A percentile compares a stretch with the other conserved stretches of the same genome.
Conservation (phyloP, 2,888 invertebrate genomes). For the Catocala sponsa region DNA sequence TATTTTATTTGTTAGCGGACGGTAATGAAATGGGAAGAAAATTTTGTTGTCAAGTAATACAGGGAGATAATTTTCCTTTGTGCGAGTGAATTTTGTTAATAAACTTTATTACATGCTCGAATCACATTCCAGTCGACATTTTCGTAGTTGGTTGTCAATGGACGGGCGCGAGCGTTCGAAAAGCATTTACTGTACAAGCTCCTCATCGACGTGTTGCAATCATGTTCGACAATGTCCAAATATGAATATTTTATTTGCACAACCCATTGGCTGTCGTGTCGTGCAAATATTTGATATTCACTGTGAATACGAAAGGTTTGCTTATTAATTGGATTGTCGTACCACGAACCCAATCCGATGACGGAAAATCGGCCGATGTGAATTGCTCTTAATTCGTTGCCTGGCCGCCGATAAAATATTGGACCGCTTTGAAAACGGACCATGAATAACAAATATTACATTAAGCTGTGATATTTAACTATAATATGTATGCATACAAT, state of each 20-base stretch:
- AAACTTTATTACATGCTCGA: background rate
- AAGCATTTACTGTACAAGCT: conserved; percentile 40
- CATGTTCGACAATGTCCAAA: conserved; percentile 72
- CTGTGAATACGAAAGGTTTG: conserved; percentile 81
- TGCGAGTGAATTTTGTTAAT: conserved; percentile 3
- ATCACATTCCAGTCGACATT: conserved; percentile 6
- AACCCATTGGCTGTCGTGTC: conserved; percentile 71
- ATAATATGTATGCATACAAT: background rate
- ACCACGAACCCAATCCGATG: conserved; percentile 65
- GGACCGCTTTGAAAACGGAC: conserved; percentile 61
- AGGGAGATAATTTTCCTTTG: conserved; percentile 16
- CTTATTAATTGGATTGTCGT: conserved; percentile 84
- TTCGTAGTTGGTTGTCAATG: conserved; percentile 22
- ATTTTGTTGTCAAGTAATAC: conserved; percentile 25
- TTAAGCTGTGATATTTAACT: conserved; percentile 45
- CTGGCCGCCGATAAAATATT: conserved; percentile 71
- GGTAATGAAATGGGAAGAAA: conserved; percentile 21
- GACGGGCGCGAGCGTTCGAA: conserved; percentile 23
- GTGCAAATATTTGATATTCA: conserved; percentile 82
- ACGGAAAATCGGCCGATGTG: conserved; percentile 75
- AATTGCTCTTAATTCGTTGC: conserved; percentile 79
- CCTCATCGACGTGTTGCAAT: conserved; percentile 54
- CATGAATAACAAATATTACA: conserved; percentile 72
- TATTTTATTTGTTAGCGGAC: conserved; percentile 27
- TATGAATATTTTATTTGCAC: conserved; percentile 82